Base-by-base conservation (phyloP, 2,113 vertebrate genomes). In the Tyrannus savana region DNA sequence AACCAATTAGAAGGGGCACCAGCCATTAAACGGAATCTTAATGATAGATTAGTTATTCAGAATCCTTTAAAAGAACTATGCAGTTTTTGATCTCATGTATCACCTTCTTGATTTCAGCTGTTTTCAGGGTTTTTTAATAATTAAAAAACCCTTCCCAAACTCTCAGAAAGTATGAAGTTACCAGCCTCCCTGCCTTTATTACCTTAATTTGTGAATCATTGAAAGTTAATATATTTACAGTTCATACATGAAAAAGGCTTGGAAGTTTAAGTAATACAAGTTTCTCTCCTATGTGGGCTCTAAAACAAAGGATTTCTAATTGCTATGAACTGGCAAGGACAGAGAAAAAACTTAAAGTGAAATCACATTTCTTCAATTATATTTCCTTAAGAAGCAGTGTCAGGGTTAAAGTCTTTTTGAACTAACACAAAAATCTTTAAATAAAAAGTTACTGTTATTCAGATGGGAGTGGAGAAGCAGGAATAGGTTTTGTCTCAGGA, bases 1-100 rank as follows among this genome's bases (percentile, higher is more conserved):
- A 78, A 84, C 79, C 77, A 97, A 93, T 96, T 94, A 97, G 77
- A 94, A 91, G 77, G 77, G 81, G 44, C 87, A 92, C 44, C 47
- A 89, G 56, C 59, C 89, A 89, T 76, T 93, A 93, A 93, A 93
- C 91, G 33, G 55, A 79, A 73, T 84, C 81, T 86, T 93, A 94
- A 85, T 71, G 93, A 78, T 44, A 49, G 73, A 91, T 94, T 81
- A 90, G 52, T 84, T 93, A 92, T 86, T 53, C 47, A 56, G 33
- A 88, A 88, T 31, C 44, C 39, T 82, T 87, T 82, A 74, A 49
- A 93, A 80, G 83, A 63, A 47, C 50, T 11, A 47, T 3, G 2
- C 23, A 33, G 50, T 7, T 71, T 81, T 89, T 91, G 27, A 58
- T 67, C 50, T 90, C 35, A 19, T 37, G 9, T 24, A 37, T 71